phyloP scores from a whole-genome alignment of 1,140 invertebrate genomes.

The Drosophila pandora region DNA sequence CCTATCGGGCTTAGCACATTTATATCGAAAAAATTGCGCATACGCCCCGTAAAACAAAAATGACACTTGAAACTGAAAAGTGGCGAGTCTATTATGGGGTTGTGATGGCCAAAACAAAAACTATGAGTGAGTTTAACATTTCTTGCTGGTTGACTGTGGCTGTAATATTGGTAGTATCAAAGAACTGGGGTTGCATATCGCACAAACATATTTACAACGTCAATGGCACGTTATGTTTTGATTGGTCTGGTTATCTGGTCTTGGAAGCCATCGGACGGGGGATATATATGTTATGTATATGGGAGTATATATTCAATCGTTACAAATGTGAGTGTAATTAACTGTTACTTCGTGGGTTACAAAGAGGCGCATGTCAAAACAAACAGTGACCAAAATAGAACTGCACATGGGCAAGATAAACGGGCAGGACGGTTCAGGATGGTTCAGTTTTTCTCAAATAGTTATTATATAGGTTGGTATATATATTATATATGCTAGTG shows the following conservation, averaged over 20 bases:
- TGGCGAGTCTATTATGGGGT: conserved; percentile 24
- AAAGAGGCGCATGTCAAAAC: conserved; percentile 70
- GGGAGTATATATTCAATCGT: conserved; percentile 33
- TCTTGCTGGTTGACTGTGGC: conserved; percentile 50
- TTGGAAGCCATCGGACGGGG: conserved; percentile 52
- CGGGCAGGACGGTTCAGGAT: conserved; percentile 49
- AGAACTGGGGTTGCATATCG: conserved; percentile 71
- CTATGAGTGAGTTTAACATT: conserved; percentile 18
- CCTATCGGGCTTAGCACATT: background rate
- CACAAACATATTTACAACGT: conserved; percentile 82
- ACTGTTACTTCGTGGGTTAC: conserved; percentile 52
- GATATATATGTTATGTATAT: conserved; percentile 30
- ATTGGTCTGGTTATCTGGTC: conserved; percentile 2
- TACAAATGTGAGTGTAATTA: conserved; percentile 48
- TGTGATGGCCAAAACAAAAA: conserved; percentile 39
- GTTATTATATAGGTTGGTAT: conserved; percentile 10
- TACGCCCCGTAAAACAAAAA: conserved; percentile 35
- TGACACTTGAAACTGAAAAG: conserved; percentile 22
- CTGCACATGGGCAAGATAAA: conserved; percentile 60
- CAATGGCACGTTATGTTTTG: conserved; percentile 41
- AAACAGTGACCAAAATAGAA: conserved; percentile 67
- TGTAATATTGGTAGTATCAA: conserved; percentile 41
- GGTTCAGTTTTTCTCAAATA: conserved; percentile 26
- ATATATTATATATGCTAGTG: conserved; percentile 3
- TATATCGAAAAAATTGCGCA: conserved; percentile 14